Evolutionary conservation across 1,140 invertebrate genomes (phyloP), one percentile per base, ranked within the genome.

Genomic region (Megalonaias nervosa): DNA sequence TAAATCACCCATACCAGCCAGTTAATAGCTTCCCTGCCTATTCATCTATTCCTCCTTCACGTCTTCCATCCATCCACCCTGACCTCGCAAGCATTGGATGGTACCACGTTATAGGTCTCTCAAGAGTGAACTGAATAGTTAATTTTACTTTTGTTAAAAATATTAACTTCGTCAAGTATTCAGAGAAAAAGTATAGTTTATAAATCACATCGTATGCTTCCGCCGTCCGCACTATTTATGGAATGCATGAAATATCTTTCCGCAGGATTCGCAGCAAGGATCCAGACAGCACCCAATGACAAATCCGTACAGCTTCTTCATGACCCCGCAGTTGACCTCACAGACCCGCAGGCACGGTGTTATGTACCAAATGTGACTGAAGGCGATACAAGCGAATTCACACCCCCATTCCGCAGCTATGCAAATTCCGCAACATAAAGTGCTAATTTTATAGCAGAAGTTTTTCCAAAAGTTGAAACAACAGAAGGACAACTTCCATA

Each of bases 311-410:
- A 94, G 92, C 17, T 92, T 92, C 56, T 93, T 91, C 3, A 92
- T 88, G 2, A 93, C 92, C 0, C 93, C 93, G 83, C 93, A 94
- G 81, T 93, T 93, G 75, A 95, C 94, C 88, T 74, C 56, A 55
- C 65, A 67, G 17, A 74, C 17, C 62, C 68, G 59, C 21, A 92
- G 72, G 4, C 72, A 57, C 21, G 91, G 91, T 14, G 88, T 86
- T 21, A 88, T 64, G 56, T 80, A 61, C 91, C 91, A 92, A 48
- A 92, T 79, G 77, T 89, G 83, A 17, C 72, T 38, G 90, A 95
- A 95, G 2, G 94, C 93, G 4, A 95, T 89, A 81, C 94, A 94
- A 17, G 95, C 95, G 83, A 95, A 95, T 15, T 93, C 92, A 74
- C 93, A 93, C 2, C 94, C 95, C 56, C 95, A 91, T 75, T 93